Evolutionary conservation across 1,140 invertebrate genomes (phyloP).

Genomic region (Bicyclus anynana): DNA sequence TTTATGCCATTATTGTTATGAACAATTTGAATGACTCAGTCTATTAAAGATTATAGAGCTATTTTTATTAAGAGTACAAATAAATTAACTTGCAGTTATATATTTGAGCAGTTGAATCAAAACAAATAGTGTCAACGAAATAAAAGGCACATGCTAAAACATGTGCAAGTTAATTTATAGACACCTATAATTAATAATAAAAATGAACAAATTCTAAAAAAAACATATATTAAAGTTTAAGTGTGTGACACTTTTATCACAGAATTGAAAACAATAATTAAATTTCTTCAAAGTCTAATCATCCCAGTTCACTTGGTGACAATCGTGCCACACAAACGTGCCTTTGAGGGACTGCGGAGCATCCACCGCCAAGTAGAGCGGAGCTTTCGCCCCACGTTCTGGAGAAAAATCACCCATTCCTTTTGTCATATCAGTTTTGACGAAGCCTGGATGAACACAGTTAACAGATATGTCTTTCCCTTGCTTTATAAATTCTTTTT

Average conservation of each 20-base stretch:
- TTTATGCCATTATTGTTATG: no score
- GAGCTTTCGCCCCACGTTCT: conserved; percentile 79
- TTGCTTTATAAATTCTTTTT: conserved; percentile 77
- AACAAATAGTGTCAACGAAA: no score
- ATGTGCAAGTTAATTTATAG: no score
- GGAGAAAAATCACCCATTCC: conserved; percentile 83
- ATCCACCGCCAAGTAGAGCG: conserved; percentile 70
- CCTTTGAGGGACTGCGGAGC: conserved; percentile 68
- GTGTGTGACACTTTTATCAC: conserved; percentile 73
- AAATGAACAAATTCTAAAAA: conserved; percentile 33
- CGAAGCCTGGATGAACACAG: conserved; percentile 84
- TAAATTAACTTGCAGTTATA: no score
- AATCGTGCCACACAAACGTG: conserved; percentile 74
- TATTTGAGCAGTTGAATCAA: no score
- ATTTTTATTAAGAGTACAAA: no score
- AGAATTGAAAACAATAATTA: conserved; percentile 54
- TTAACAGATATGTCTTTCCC: conserved; percentile 83
- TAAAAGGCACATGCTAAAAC: no score
- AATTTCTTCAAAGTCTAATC: conserved; percentile 53
- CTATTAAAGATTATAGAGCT: no score
- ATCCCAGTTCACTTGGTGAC: conserved; percentile 74
- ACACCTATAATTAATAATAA: background rate
- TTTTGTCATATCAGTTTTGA: conserved; percentile 86
- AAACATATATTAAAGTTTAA: conserved; percentile 64
- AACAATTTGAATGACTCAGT: no score